Percentiles rank a stretch among this genome's conserved stretches.
Conservation (phyloP, 2,113 vertebrate genomes). For the Gopherus evgoodei region DNA sequence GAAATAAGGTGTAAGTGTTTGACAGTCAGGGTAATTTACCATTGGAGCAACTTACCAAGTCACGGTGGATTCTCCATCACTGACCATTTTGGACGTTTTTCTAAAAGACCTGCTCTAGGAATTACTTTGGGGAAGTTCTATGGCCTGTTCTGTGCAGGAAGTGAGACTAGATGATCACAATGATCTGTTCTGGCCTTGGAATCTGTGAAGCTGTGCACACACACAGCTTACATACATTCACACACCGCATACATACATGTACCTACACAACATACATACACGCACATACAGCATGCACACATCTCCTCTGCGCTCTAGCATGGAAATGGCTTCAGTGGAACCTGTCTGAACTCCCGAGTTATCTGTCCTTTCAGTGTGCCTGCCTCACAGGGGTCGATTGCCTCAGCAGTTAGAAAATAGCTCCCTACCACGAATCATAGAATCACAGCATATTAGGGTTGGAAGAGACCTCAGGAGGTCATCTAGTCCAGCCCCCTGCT, state of each 20-base stretch:
- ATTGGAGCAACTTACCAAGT: not conserved
- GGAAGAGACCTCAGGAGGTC: too few relatives aligned
- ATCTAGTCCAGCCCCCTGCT: too few relatives aligned
- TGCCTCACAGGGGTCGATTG: not conserved
- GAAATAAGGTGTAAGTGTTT: not conserved
- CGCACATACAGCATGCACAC: not conserved
- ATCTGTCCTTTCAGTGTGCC: not conserved
- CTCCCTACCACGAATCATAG: not conserved
- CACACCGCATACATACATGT: not conserved
- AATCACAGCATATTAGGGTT: too few relatives aligned
- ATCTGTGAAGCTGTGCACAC: rapidly evolving
- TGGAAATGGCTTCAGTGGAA: not conserved
- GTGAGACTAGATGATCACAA: not conserved
- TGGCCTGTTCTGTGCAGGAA: not conserved
- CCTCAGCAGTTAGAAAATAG: not conserved
- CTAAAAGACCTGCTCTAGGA: not conserved
- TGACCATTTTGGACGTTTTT: not conserved
- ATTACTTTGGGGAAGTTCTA: not conserved
- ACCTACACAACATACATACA: not conserved
- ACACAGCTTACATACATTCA: rapidly evolving
- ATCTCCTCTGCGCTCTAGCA: not conserved
- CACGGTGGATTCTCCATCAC: not conserved
- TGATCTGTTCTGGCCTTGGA: not conserved
- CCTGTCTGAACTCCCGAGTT: not conserved
- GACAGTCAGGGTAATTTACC: not conserved